Conservation (phyloP, 2,888 invertebrate genomes). For the Escarpia spicata region DNA sequence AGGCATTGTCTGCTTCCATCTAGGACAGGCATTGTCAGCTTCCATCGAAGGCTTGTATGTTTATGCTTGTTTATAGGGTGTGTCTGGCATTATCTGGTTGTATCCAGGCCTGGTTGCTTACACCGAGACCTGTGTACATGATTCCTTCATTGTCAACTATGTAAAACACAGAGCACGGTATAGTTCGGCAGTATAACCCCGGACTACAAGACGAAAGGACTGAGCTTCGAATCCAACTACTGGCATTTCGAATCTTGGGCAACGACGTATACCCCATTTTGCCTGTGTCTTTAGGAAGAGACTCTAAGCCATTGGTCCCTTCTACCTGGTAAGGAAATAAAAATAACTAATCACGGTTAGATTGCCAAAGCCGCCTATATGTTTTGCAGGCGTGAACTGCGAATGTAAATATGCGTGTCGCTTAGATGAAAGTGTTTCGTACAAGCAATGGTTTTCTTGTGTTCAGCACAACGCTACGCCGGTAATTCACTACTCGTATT, state of each 20-base stretch:
- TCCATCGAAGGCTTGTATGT: background rate
- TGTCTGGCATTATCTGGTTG: background rate
- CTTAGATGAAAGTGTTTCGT: background rate
- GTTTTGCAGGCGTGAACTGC: background rate
- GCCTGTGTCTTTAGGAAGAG: no score
- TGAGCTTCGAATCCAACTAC: no score
- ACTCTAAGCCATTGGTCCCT: no score
- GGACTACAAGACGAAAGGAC: no score
- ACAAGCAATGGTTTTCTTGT: background rate
- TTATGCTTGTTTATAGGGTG: background rate
- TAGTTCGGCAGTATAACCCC: background rate
- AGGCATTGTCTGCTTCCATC: background rate
- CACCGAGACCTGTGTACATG: no score
- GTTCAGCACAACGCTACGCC: background rate
- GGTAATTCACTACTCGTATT: background rate
- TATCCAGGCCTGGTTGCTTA: no score
- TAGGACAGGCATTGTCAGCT: background rate
- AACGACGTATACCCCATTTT: no score
- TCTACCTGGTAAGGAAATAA: no score
- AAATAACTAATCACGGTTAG: no score
- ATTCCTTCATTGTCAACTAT: no score
- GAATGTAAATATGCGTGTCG: background rate
- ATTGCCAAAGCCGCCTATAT: no score
- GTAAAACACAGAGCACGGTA: background rate
- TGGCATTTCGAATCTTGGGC: no score